Evolutionary conservation across 2,888 invertebrate species (phyloP), one percentile per base, ranked within the genome.

Genomic region (Cyclophora albipunctata): DNA sequence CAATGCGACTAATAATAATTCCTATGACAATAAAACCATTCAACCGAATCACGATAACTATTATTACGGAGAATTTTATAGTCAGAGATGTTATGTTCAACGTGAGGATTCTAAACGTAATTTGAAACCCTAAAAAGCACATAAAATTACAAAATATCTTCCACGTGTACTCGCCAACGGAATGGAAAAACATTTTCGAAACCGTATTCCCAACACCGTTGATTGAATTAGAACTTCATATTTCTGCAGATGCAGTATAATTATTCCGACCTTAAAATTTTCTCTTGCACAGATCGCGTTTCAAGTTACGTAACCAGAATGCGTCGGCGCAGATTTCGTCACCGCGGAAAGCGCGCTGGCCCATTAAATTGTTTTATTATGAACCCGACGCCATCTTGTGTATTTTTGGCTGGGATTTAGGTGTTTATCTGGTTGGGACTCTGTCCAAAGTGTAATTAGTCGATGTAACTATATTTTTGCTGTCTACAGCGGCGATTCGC

Each of bases 361-460:
- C 87, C 87, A 87, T 88, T 88, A 88, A 87, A 88, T 87, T 85
- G 87, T 87, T 88, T 87, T 88, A 88, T 87, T 88, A 87, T 86
- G 86, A 84, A 87, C 84, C 74, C 82, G 86, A 80, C 87, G 87
- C 87, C 87, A 85, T 87, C 81, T 84, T 81, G 80, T 83, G 81
- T 88, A 87, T 88, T 88, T 88, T 88, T 85, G 85, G 87, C 84
- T 77, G 84, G 73, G 78, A 84, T 82, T 85, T 85, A 80, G 86
- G 83, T 85, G 84, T 87, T 87, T 85, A 88, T 86, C 86, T 85
- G 78, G 71, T 81, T 86, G 87, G 87, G 87, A 84, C 78, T 78
- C 75, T 72, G 84, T 85, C 87, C 87, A 88, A 87, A 75, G 73
- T 76, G 82, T 85, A 87, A 88, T 88, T 88, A 87, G 84, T 79